Evolutionary conservation across 1,140 invertebrate genomes (phyloP), one percentile per base, ranked within the genome.

Genomic region (Drosophila rufa): DNA sequence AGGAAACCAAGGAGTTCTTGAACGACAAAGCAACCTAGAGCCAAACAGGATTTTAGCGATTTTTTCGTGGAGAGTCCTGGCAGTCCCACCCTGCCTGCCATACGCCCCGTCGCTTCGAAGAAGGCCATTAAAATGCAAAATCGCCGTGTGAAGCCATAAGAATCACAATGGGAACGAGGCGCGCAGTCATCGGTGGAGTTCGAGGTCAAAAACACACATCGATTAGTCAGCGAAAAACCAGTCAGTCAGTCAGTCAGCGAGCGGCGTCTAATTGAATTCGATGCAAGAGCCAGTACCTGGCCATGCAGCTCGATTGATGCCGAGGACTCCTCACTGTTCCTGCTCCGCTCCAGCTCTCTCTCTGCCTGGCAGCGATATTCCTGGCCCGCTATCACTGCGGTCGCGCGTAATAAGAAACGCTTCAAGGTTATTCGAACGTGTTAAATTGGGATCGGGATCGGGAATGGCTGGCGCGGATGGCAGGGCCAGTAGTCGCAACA

Each of bases 361-460:
- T 47, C 15, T 17, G n/a, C 36, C 56, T 42, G 43, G 8, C 59
- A 61, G 36, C 25, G 33, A 12, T 53, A 51, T 64, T 65, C n/a
- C 55, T 47, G 55, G 50, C 43, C 53, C 60, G 61, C 62, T 73
- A 71, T 80, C 68, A 69, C 79, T 68, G 80, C 69, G 80, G 67
- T 90, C 81, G 81, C 85, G 85, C 85, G 86, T 85, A 89, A 89
- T 90, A 85, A 81, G 85, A 89, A 89, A 91, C 86, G 85, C 82
- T 90, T 85, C 81, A 89, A 91, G 82, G 85, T 89, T 89, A 90
- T 90, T 90, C 84, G 84, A 89, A 89, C 85, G 85, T 89, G 85
- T 89, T 89, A 91, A 89, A 85, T 89, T 85, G 81, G 84, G 86
- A 89, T 90, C 86, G 83, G 68, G 79, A 56, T 56, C 53, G 53